These are phyloP conservation scores for Dallia pectoralis DNA, from an alignment of 2,797 vertebrate genomes.

Conservation along the genomic window DNA sequence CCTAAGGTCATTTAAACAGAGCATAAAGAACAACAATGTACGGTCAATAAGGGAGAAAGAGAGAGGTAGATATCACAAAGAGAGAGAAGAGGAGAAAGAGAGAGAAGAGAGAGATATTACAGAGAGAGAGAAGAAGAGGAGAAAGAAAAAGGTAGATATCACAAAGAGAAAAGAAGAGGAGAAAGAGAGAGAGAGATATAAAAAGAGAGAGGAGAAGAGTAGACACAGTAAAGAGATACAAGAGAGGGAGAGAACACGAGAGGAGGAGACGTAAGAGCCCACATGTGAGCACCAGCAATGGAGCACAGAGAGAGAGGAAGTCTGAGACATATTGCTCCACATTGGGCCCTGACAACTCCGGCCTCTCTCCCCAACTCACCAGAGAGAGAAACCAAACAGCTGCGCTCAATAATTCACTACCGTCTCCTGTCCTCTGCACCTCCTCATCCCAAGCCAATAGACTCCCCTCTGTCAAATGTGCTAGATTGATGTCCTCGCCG, in stretches of 20 bases:
- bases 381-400: conserved; percentile 40
- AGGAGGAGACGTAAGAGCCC: background rate
- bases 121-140: background rate
- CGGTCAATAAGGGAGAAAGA: no score
- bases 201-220: no score
- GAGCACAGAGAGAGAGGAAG: conserved; percentile 1
- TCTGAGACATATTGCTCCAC: conserved; percentile 19
- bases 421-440: conserved; percentile 40
- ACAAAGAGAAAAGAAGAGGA: background rate
- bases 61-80: no score
- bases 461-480: conserved; percentile 28
- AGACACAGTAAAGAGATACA: no score
- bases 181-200: background rate
- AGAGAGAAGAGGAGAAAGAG: no score
- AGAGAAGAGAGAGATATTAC: background rate
- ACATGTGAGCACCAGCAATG: background rate
- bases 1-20: no score
- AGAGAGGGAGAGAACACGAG: background rate
- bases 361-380: conserved; percentile 42
- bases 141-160: background rate
- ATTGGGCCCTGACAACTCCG: conserved; percentile 11
- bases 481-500: conserved; percentile 24
- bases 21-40: no score
- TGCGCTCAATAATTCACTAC: conserved; percentile 60
- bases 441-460: conserved; percentile 9